These are phyloP conservation scores for Drosophila nebulosa DNA, from an alignment of 1,140 invertebrate genomes.

Conservation along the genomic window DNA sequence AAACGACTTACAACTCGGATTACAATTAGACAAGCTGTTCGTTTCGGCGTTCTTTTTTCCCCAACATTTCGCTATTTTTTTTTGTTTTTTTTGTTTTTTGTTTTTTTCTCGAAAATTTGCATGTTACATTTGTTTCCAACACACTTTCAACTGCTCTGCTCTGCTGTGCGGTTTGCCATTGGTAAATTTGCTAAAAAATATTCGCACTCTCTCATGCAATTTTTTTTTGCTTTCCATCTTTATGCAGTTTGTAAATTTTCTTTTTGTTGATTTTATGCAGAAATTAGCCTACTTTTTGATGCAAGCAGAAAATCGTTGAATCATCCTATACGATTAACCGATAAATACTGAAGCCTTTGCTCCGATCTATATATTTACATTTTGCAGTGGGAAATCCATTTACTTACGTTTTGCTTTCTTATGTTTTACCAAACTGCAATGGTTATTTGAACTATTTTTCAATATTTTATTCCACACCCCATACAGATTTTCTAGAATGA, in stretches of 20 bases:
- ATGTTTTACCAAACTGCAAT: too few relatives aligned
- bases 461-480: too few relatives aligned
- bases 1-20: slow-evolving; percentile 79
- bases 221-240: not conserved
- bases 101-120: slow-evolving; percentile 49
- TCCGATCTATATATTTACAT: too few relatives aligned
- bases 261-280: not conserved
- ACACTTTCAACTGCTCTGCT: slow-evolving; percentile 18
- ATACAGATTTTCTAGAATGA: not conserved
- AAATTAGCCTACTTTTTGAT: not conserved
- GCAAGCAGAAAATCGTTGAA: not conserved
- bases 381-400: too few relatives aligned
- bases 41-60: slow-evolving; percentile 46
- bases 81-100: slow-evolving; percentile 33
- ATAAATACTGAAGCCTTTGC: not conserved
- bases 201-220: slow-evolving; percentile 16
- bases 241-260: not conserved
- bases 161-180: slow-evolving; percentile 43
- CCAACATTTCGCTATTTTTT: slow-evolving; percentile 5
- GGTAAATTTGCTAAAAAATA: slow-evolving; percentile 53
- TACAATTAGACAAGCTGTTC: slow-evolving; percentile 79
- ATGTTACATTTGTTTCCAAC: slow-evolving; percentile 54
- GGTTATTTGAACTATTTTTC: too few relatives aligned
- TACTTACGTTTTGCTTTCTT: too few relatives aligned
- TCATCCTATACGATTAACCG: not conserved